phyloP scores from a whole-genome alignment of 53 echinoderm and acorn worm genomes.

The Hippasteria phrygiana region DNA sequence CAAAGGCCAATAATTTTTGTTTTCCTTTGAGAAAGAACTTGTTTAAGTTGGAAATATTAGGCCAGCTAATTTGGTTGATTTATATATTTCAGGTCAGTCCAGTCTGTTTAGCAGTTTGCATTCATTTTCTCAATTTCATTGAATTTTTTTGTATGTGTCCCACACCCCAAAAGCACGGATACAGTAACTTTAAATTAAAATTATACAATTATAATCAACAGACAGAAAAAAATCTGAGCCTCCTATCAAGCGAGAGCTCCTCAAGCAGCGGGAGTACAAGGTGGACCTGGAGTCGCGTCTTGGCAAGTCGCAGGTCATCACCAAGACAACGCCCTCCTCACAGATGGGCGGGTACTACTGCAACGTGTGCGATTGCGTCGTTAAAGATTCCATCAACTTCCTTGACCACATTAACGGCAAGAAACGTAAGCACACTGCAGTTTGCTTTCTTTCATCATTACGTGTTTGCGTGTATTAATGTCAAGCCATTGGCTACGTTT shows the following conservation, averaged over 20 bases:
- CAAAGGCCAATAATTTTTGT: too few relatives aligned
- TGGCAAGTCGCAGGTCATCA: conserved; percentile 98
- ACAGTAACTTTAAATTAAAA: neutral
- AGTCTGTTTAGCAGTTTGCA: too few relatives aligned
- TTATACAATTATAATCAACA: conserved; percentile 28
- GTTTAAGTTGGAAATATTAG: too few relatives aligned
- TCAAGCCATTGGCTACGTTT: too few relatives aligned
- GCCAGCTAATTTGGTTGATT: too few relatives aligned
- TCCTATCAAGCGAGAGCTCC: conserved; percentile 86
- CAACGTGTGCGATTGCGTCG: conserved; percentile 99
- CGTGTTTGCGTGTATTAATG: too few relatives aligned
- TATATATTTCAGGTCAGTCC: too few relatives aligned
- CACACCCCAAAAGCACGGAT: too few relatives aligned
- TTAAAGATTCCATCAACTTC: conserved; percentile 99
- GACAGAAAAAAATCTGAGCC: conserved; percentile 86
- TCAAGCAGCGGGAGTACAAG: conserved; percentile 96
- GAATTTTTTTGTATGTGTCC: too few relatives aligned
- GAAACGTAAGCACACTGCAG: conserved; percentile 82
- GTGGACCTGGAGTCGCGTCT: conserved; percentile 97
- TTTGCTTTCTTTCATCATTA: neutral
- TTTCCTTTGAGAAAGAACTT: too few relatives aligned
- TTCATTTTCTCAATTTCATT: too few relatives aligned
- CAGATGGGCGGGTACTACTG: conserved; percentile 99
- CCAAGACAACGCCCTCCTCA: conserved; percentile 97
- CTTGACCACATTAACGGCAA: conserved; percentile 99